Evolutionary conservation across 2,797 vertebrate species (phyloP), one percentile per base, ranked within the genome.

Genomic region (Margarornis squamiger): DNA sequence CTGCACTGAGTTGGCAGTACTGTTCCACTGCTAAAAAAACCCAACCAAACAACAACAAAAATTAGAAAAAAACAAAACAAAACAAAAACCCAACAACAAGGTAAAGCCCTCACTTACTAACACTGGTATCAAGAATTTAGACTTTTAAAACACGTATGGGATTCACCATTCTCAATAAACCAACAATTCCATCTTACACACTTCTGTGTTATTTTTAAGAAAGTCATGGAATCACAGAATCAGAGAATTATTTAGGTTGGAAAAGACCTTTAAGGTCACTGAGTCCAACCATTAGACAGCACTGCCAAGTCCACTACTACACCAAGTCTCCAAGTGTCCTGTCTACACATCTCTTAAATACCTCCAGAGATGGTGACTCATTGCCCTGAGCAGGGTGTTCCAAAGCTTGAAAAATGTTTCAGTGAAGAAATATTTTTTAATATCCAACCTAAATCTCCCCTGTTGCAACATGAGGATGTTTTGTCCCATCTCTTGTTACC

Each of bases 21-120:
- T 59, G 3, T 65, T 92, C 21, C 20, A 24, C 43, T 86, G 10
- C 72, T 62, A 34, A 57, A 41, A 61, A 77, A 85, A 55, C 38
- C 1, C 7, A 55, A 22, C 0, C 4, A 45, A 49, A 0, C 3
- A n/a, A 26, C 7, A 59, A 15, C 0, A 0, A 58, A 61, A 38
- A 48, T 6, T 38, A 48, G 19, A 16, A 24, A 46, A 77, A 32
- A 12, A 74, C 18, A 52, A n/a, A 26, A 45, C 21, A 12, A 73
- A 46, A 10, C 7, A 52, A 80, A 20, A 45, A 10, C 10, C 20
- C 54, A 79, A 5, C 2, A 27, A 48, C 20, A 14, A 38, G 14
- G 9, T n/a, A 66, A 82, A 83, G 1, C 2, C 5, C 9, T 2
- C 3, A 15, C 4, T 78, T 58, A 27, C 24, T 58, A 58, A 1